Evolutionary conservation across 1,140 invertebrate species (phyloP).

Genomic region (Caenorhabditis remanei): DNA sequence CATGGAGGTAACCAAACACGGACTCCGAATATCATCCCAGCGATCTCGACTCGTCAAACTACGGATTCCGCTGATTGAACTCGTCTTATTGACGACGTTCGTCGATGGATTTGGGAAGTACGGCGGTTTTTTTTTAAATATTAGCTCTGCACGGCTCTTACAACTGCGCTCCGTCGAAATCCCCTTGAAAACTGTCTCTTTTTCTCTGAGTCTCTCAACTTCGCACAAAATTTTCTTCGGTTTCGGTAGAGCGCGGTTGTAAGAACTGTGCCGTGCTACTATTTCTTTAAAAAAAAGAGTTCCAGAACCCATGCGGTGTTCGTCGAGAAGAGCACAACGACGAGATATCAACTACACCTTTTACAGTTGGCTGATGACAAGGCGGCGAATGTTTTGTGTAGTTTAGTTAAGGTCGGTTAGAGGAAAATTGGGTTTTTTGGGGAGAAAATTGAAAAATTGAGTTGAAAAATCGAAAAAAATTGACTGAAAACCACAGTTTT

Average conservation of each 20-base stretch:
- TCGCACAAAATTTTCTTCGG: background rate
- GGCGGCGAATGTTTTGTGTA: background rate
- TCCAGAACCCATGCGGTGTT: slow-evolving; percentile 32
- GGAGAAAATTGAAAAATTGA: no score
- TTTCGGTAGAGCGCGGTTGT: background rate
- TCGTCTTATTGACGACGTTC: background rate
- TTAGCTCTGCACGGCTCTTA: background rate
- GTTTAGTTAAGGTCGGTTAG: background rate
- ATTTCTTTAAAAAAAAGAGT: no score
- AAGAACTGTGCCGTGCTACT: background rate
- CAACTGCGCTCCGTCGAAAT: no score
- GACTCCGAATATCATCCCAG: background rate
- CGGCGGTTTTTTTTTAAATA: background rate
- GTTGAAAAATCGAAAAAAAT: no score
- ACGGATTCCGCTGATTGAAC: slow-evolving; percentile 28
- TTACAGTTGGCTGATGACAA: slow-evolving; percentile 10
- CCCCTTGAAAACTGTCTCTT: no score
- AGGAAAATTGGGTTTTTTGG: background rate
- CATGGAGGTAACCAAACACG: slow-evolving; percentile 18
- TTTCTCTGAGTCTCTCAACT: no score
- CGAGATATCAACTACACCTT: slow-evolving; percentile 21
- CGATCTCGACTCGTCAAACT: background rate
- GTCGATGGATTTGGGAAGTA: slow-evolving; percentile 26
- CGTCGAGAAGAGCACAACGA: slow-evolving; percentile 31
- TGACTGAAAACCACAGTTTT: no score